Conservation (phyloP, 2,113 vertebrate genomes). For the Setophaga petechia region DNA sequence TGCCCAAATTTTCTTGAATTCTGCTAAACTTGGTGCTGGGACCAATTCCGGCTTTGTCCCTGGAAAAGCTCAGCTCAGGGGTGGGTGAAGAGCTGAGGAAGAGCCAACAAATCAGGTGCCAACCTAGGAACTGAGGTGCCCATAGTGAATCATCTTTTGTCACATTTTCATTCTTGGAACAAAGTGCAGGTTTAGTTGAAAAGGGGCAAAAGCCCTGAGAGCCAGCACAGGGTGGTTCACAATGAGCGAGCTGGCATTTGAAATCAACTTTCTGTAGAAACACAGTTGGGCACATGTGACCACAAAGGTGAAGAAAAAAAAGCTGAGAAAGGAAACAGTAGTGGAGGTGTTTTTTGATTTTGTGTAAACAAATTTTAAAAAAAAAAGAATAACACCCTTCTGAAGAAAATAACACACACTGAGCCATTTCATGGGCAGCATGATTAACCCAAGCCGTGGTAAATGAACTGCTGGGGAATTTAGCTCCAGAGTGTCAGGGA, state of each 20-base stretch:
- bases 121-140: neutral
- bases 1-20: neutral
- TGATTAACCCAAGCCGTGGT: neutral
- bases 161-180: neutral
- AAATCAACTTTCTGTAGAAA: neutral
- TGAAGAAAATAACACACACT: neutral
- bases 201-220: too few species aligned
- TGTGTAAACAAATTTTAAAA: neutral
- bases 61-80: neutral
- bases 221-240: fast-evolving
- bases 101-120: neutral
- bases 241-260: neutral
- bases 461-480: neutral
- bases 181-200: neutral
- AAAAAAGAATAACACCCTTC: neutral
- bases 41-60: neutral
- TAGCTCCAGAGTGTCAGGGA: neutral
- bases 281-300: fast-evolving
- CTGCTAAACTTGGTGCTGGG: neutral
- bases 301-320: neutral
- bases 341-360: neutral
- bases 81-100: neutral
- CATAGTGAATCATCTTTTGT: fast-evolving
- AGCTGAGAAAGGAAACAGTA: neutral
- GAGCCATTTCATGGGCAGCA: neutral